These are phyloP conservation scores for Dasysyrphus albostriatus DNA, from an alignment of 2,888 invertebrate species.

Conservation along the genomic window DNA sequence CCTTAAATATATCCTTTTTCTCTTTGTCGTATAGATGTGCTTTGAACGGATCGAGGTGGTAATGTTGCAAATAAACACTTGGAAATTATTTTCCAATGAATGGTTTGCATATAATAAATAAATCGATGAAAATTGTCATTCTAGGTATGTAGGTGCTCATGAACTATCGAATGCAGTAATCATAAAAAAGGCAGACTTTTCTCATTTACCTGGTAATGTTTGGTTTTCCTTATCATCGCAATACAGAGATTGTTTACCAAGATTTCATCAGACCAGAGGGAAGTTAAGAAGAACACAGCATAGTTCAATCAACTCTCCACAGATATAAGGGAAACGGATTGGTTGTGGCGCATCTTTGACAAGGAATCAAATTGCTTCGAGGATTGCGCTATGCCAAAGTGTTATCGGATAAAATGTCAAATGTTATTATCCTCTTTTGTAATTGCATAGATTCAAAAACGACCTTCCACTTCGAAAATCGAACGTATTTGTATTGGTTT, in stretches of 20 bases:
- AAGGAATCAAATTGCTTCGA: conserved; percentile 48
- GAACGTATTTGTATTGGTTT: neutral
- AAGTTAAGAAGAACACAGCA: neutral
- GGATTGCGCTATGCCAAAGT: conserved; percentile 23
- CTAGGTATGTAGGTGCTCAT: neutral
- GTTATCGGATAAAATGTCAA: conserved; percentile 66
- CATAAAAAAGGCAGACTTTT: neutral
- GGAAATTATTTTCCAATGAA: conserved; percentile 62
- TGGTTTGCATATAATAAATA: conserved; percentile 54
- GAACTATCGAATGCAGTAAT: neutral
- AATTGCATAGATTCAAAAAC: conserved; percentile 26
- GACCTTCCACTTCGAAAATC: neutral
- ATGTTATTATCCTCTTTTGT: conserved; percentile 59
- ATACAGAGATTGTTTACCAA: conserved; percentile 46
- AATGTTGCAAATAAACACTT: conserved; percentile 47
- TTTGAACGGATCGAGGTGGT: neutral
- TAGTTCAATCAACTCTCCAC: conserved; percentile 42
- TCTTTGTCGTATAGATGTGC: neutral
- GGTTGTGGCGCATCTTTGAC: conserved; percentile 31
- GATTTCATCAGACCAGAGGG: neutral
- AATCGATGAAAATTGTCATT: conserved; percentile 47
- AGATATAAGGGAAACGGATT: conserved; percentile 4
- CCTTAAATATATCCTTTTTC: conserved; percentile 58
- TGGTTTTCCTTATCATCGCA: conserved; percentile 55
- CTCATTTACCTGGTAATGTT: conserved; percentile 14